phyloP scores from a whole-genome alignment of 2,888 invertebrate species.

The Phymatocera aterrima region DNA sequence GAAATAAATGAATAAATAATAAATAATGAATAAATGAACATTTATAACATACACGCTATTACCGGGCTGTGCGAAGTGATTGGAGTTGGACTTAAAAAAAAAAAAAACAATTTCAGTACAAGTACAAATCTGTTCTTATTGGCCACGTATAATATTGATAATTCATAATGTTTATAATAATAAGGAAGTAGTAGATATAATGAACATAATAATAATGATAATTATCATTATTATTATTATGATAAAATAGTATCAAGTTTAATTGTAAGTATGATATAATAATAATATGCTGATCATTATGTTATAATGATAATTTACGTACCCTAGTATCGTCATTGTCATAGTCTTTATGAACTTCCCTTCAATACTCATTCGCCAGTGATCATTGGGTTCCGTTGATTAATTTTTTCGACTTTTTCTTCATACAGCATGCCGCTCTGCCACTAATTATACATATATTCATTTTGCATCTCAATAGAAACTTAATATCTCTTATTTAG shows the following conservation, averaged over 20 bases:
- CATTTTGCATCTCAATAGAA: constrained; percentile 61
- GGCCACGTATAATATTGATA: constrained; percentile 74
- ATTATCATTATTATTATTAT: no score
- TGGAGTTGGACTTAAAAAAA: constrained; percentile 74
- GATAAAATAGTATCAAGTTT: constrained; percentile 65
- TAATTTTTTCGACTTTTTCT: no score
- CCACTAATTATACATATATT: constrained; percentile 55
- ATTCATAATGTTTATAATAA: constrained; percentile 65
- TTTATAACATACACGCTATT: constrained; percentile 73
- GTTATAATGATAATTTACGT: constrained; percentile 64
- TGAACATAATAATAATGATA: no score
- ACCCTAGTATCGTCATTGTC: constrained; percentile 57
- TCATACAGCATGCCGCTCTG: constrained; percentile 53
- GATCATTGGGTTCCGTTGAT: constrained; percentile 56
- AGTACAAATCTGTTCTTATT: constrained; percentile 75
- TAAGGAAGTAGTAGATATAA: constrained; percentile 67
- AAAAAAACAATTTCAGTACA: constrained; percentile 75
- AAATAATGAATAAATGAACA: no score
- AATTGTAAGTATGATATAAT: constrained; percentile 66
- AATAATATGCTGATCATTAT: no score
- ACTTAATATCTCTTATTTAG: no score
- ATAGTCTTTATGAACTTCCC: constrained; percentile 44
- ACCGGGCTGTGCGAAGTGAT: constrained; percentile 74
- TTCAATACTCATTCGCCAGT: constrained; percentile 61
- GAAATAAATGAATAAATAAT: constrained; percentile 49